Evolutionary conservation across 92 coral and sea anemone genomes (phyloP).

Genomic region (Blastomussa wellsi): DNA sequence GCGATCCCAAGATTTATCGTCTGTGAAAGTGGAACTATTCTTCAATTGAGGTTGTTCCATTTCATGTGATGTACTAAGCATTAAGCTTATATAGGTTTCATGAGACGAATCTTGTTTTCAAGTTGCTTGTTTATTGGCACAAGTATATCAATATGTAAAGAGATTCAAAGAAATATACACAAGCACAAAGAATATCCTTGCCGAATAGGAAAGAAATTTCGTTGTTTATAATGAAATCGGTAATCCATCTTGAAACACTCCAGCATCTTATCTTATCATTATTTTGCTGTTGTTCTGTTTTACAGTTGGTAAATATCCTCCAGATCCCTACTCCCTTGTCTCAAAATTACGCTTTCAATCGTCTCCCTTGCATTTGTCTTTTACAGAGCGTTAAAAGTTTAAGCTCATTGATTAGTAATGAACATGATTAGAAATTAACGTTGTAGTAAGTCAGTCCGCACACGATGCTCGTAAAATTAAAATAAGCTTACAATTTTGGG

Average conservation of each 20-base stretch:
- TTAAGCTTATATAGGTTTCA: too few species aligned
- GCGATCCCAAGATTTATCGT: background rate
- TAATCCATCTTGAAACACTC: conserved; percentile 16
- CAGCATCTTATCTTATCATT: background rate
- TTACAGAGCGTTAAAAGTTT: background rate
- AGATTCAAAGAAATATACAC: background rate
- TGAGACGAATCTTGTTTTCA: conserved; percentile 1
- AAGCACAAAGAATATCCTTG: background rate
- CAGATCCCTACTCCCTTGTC: conserved; percentile 17
- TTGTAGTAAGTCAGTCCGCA: background rate
- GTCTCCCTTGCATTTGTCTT: background rate
- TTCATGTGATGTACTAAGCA: too few species aligned
- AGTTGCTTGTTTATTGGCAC: background rate
- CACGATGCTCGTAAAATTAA: background rate
- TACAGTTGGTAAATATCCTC: background rate
- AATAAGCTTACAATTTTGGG: background rate
- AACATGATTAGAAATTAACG: background rate
- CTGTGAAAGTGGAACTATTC: conserved; percentile 26
- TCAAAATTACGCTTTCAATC: background rate
- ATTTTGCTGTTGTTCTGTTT: background rate
- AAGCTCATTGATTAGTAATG: background rate
- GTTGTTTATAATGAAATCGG: background rate
- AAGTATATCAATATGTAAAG: background rate
- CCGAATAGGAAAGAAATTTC: background rate
- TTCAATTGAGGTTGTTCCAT: background rate